Conservation (phyloP, 2,113 vertebrate species). For the Bujurquina vittata region DNA sequence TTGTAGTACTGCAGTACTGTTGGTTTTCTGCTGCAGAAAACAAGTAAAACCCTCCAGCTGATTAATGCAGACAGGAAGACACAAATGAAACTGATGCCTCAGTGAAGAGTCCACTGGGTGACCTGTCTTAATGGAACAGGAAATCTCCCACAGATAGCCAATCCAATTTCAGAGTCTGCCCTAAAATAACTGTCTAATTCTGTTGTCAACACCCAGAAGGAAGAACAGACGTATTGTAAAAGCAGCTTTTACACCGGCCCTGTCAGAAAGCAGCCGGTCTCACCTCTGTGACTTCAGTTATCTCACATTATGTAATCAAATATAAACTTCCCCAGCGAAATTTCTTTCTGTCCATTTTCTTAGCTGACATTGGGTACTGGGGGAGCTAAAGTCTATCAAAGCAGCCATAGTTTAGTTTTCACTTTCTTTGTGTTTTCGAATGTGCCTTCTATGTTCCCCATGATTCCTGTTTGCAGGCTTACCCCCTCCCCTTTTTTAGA, state of each 20-base stretch:
- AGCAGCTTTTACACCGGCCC: background rate
- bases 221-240: background rate
- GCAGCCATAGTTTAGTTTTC: background rate
- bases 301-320: background rate
- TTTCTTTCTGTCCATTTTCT: background rate
- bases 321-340: background rate
- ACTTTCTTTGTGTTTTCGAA: too few species aligned
- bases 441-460: too few species aligned
- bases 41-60: background rate
- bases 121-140: constrained; percentile 1
- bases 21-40: background rate
- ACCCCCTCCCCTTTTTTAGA: too few species aligned
- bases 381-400: background rate
- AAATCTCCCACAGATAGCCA: constrained; percentile 24
- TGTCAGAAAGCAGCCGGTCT: background rate
- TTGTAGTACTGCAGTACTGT: too few species aligned
- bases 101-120: background rate
- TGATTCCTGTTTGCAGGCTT: too few species aligned
- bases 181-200: constrained; percentile 27
- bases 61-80: background rate
- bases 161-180: constrained; percentile 18
- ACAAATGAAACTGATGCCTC: background rate
- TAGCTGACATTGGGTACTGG: too few species aligned
- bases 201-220: background rate
- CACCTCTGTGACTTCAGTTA: background rate